Conservation (phyloP, 2,113 vertebrate genomes). For the Saguinus midas region DNA sequence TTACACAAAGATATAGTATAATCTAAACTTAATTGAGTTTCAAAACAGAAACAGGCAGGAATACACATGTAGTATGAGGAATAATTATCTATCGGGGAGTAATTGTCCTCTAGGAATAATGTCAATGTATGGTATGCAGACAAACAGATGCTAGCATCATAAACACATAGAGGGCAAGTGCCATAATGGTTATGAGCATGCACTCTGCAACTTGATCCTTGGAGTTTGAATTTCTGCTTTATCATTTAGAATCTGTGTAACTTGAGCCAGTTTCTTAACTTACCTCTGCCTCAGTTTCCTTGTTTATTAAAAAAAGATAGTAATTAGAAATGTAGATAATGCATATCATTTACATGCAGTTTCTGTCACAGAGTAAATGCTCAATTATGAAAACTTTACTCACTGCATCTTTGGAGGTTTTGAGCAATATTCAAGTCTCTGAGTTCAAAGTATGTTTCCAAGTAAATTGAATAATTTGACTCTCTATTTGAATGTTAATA, state of each 20-base stretch:
- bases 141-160: background rate
- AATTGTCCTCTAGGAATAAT: no score
- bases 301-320: background rate
- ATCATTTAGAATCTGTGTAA: background rate
- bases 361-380: background rate
- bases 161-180: rapidly evolving
- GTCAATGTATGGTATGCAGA: no score
- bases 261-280: background rate
- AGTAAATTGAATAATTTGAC: background rate
- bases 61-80: rapidly evolving
- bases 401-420: background rate
- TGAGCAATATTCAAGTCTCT: background rate
- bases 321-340: background rate
- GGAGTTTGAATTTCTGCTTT: background rate
- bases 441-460: background rate
- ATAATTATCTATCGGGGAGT: background rate
- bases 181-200: rapidly evolving
- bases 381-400: background rate
- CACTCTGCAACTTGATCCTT: background rate
- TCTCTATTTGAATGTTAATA: constrained; percentile 40
- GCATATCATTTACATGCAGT: background rate
- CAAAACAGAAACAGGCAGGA: background rate
- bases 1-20: background rate
- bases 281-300: background rate
- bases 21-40: background rate